phyloP scores from a whole-genome alignment of 2,888 invertebrate species.

The Crocallis elinguaria region DNA sequence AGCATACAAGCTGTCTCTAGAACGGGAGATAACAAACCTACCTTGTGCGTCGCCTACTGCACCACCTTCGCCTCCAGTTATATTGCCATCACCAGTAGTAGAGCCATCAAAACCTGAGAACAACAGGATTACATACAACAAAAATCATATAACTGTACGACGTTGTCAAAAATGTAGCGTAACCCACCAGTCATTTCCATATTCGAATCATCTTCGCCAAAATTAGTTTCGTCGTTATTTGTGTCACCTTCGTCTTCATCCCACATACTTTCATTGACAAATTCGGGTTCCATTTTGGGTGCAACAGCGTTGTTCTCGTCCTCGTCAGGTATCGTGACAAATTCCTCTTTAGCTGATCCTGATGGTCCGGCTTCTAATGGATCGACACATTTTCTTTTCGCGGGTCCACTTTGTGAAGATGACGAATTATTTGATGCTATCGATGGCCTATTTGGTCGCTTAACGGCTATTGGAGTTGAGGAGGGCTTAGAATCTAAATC shows the following conservation, averaged over 20 bases:
- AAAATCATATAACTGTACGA: neutral
- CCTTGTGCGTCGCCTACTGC: conserved; percentile 85
- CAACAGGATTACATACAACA: neutral
- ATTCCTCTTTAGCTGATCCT: conserved; percentile 82
- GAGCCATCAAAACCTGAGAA: conserved; percentile 79
- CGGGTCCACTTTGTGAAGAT: conserved; percentile 85
- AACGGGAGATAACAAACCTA: conserved; percentile 67
- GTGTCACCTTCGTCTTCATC: conserved; percentile 86
- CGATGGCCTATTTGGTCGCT: conserved; percentile 87
- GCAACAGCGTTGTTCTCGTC: conserved; percentile 85
- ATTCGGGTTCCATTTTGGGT: conserved; percentile 88
- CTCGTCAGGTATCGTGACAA: conserved; percentile 82
- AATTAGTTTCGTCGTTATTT: conserved; percentile 86
- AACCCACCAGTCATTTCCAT: conserved; percentile 85
- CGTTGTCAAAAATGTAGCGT: neutral
- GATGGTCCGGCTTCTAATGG: conserved; percentile 86
- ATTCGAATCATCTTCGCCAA: conserved; percentile 87
- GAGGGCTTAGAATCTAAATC: conserved; percentile 86
- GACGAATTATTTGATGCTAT: conserved; percentile 85
- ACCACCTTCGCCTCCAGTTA: conserved; percentile 80
- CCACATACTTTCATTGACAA: conserved; percentile 86
- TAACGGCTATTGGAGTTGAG: conserved; percentile 86
- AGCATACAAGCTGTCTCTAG: conserved; percentile 19
- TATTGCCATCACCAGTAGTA: conserved; percentile 79
- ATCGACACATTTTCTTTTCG: conserved; percentile 85